Base-by-base conservation (phyloP, 2,888 invertebrate species). In the Gnatocerus cornutus region DNA sequence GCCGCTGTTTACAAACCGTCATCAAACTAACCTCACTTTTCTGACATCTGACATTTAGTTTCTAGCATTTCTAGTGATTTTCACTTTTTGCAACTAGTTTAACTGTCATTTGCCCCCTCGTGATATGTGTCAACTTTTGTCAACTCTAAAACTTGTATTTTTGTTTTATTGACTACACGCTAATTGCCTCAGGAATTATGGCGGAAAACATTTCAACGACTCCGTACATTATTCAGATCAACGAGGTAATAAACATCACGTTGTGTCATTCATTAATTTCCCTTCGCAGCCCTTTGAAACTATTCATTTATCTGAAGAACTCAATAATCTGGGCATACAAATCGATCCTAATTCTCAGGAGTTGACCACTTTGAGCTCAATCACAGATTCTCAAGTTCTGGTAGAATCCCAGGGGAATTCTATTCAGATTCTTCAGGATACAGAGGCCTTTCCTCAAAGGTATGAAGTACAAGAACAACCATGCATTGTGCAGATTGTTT, bases 401-500 rank as follows among this genome's bases (percentile, higher is more conserved):
- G 45, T 59, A 3, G 30, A 59, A 33, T 30, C 59, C 1, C 5
- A 7, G 13, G 46, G 37, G 1, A 61, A 48, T 12, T 48, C 63
- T 5, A 27, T 63, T 43, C 29, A 52, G 45, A 55, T 55, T 14
- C 14, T 64, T 16, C 39, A 50, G 33, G 46, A 61, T 10, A 16
- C 30, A 8, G n/a, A 14, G 9, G 29, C 4, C 6, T 8, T 21
- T 10, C 10, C 3, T 53, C 21, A 37, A 21, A 27, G 27, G 46
- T 13, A 4, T 43, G 27, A 14, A 61, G 10, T 21, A 37, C 41
- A 62, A 21, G 67, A 67, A 27, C 63, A 70, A 12, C 48, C 71
- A 12, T 68, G 62, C 14, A 37, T 63, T 37, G 45, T 71, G 72
- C 78, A 82, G 65, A 75, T 83, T 30, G 78, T 83, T 9, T 81